Evolutionary conservation across 2,888 invertebrate species (phyloP).

Genomic region (Saturnia japonica): DNA sequence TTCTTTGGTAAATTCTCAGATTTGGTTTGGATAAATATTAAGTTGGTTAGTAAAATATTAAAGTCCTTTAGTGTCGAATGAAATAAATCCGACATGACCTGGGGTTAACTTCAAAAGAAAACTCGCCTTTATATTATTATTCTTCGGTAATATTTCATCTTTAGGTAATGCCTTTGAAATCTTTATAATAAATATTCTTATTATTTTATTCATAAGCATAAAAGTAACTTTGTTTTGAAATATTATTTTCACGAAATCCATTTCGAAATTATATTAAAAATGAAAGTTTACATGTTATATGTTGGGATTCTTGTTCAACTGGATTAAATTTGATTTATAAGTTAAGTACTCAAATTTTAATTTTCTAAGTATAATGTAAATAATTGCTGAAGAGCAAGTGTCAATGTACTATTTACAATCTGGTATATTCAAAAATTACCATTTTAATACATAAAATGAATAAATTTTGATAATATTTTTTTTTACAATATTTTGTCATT

Average conservation of each 20-base stretch:
- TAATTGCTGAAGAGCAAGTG: too few relatives aligned
- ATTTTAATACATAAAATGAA: too few relatives aligned
- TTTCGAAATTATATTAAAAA: constrained; percentile 10
- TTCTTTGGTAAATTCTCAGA: constrained; percentile 10
- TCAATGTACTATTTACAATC: too few relatives aligned
- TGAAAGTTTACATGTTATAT: constrained; percentile 5
- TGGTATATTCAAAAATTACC: too few relatives aligned
- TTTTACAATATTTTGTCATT: too few relatives aligned
- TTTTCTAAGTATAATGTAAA: too few relatives aligned
- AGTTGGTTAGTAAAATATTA: constrained; percentile 32
- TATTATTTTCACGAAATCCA: constrained; percentile 5
- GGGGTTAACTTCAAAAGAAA: constrained; percentile 22
- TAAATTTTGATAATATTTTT: too few relatives aligned
- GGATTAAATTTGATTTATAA: neutral
- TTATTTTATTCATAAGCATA: constrained; percentile 18
- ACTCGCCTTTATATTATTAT: constrained; percentile 18
- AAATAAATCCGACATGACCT: constrained; percentile 22
- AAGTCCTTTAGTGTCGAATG: constrained; percentile 22
- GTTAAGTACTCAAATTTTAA: too few relatives aligned
- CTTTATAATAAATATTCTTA: constrained; percentile 18
- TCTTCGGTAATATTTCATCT: constrained; percentile 16
- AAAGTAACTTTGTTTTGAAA: neutral
- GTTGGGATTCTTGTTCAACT: neutral
- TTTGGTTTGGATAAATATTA: constrained; percentile 27
- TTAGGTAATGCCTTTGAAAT: constrained; percentile 19